Evolutionary conservation across 2,888 invertebrate species (phyloP).

Genomic region (Sarcophaga caerulescens): DNA sequence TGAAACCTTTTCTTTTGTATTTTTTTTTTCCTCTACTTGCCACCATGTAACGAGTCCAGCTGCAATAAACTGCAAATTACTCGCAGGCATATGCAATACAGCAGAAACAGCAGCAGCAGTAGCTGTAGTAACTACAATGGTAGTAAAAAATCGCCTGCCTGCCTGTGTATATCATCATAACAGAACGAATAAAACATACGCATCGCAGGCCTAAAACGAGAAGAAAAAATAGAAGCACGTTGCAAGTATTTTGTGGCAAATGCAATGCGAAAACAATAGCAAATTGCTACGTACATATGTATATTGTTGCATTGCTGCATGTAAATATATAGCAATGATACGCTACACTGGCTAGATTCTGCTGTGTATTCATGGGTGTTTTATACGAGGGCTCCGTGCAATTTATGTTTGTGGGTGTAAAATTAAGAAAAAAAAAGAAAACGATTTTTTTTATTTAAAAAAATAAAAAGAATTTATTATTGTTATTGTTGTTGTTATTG

Average conservation of each 20-base stretch:
- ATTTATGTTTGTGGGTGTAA: constrained; percentile 40
- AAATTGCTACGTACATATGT: not conserved
- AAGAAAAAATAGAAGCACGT: not conserved
- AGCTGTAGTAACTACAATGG: constrained; percentile 5
- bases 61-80: constrained; percentile 69
- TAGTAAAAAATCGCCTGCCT: constrained; percentile 10
- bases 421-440: constrained; percentile 32
- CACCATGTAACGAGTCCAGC: constrained; percentile 48
- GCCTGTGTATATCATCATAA: not conserved
- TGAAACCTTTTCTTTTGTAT: not conserved
- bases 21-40: not conserved
- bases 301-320: constrained; percentile 50
- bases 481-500: constrained; percentile 23
- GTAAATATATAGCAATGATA: constrained; percentile 27
- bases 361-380: not conserved
- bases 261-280: not conserved
- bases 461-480: constrained; percentile 22
- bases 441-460: too few species aligned
- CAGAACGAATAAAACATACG: not conserved
- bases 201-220: not conserved
- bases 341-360: constrained; percentile 55
- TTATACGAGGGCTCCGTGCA: not conserved
- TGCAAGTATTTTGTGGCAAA: not conserved
- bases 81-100: constrained; percentile 50
- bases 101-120: constrained; percentile 31